Base-by-base conservation (phyloP, 2,888 invertebrate genomes). In the Orgyia antiqua region DNA sequence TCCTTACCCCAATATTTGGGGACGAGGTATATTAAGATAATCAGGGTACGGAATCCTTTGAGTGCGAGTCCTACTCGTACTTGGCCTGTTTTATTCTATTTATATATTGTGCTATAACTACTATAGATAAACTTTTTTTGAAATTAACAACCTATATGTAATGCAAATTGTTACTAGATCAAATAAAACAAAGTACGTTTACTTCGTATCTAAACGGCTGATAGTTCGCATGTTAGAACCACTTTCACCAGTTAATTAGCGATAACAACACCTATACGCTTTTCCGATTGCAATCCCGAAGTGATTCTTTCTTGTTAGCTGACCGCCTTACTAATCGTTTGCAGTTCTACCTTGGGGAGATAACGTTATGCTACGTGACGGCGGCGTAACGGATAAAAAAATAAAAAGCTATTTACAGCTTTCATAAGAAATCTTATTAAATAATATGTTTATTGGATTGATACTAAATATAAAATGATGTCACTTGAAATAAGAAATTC, bases 351-450 rank as follows among this genome's bases (percentile, higher is more conserved):
- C 18, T 24, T 38, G 29, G 12, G 26, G 29, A 33, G 31, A 25
- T 36, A 19, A 11, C 33, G 26, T 51, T 37, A 35, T 32, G 38
- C 41, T 36, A 42, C 30, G 27, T 27, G 19, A 13, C 23, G 23
- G 27, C 24, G 15, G n/a, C n/a, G n/a, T n/a, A n/a, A n/a, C 19
- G 23, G 12, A 17, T 17, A 5, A 17, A 4, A 5, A 17, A 17
- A 17, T 5, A 4, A 17, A 17, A 17, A n/a, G n/a, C n/a, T n/a
- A 32, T 40, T 25, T 35, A 31, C 29, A 40, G 35, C 38, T 38
- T 29, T 45, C 63, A 61, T 67, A 70, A n/a, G n/a, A n/a, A n/a
- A n/a, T n/a, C n/a, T 65, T 64, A 68, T 59, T n/a, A n/a, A n/a
- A n/a, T n/a, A n/a, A n/a, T n/a, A n/a, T n/a, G n/a, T n/a, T n/a